Base-by-base conservation (phyloP, 2,797 vertebrate genomes). In the Myripristis jacobus region DNA sequence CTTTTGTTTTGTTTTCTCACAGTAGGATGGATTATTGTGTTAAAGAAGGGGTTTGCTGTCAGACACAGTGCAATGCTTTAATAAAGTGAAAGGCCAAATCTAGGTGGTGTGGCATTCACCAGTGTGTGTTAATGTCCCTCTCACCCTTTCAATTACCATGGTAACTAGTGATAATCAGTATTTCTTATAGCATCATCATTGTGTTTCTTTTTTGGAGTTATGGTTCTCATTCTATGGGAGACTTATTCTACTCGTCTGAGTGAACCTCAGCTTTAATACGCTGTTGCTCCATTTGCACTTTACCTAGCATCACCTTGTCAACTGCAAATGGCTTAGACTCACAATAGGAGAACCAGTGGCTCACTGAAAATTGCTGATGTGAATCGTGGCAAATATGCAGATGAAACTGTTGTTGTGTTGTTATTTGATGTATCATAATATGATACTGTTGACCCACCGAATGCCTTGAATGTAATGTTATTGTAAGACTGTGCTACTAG, bases 381-480 rank as follows among this genome's bases (percentile, higher is more conserved):
- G 50, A 80, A 58, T 44, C 24, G 22, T 54, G 38, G 19, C 54
- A 56, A 51, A 70, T 58, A 34, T n/a, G 27, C 21, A 55, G 48
- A 38, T 53, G 57, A 68, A 47, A 46, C 48, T 57, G 21, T 68
- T 1, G 10, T 48, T 77, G 52, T 31, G 43, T 31, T 53, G 7
- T 43, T 44, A 4, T 54, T 15, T n/a, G 25, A 38, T 59, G 47
- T 51, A 7, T 79, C 60, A 25, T 57, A 7, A 15, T 21, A 12
- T 54, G 66, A 60, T 53, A 55, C 75, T 71, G 67, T 72, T 41
- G 53, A 66, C 75, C 84, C 87, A 81, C 88, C 72, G 46, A 70
- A 79, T 62, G 64, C 83, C 55, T 69, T 84, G 88, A 91, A 88
- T 89, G 83, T 88, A 83, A 69, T 13, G 57, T 59, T 48, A 21